A percentile compares a stretch with the other conserved stretches of the same genome.
Conservation (phyloP, 2,888 invertebrate species). For the Eilema griseolum region DNA sequence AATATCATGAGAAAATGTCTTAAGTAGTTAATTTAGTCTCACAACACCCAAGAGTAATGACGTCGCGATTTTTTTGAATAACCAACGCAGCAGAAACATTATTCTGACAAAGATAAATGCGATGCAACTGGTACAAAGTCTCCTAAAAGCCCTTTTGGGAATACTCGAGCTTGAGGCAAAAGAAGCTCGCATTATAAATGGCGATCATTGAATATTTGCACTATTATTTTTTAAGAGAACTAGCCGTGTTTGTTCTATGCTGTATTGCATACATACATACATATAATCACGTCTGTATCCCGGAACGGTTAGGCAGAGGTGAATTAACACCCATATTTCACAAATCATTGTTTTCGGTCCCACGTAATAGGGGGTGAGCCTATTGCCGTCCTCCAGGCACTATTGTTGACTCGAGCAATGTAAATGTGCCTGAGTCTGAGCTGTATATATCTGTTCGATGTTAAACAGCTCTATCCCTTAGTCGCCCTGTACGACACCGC, state of each 20-base stretch:
- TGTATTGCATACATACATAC: too few relatives aligned
- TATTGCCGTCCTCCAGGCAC: too few relatives aligned
- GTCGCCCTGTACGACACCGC: too few relatives aligned
- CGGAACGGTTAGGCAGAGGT: too few relatives aligned
- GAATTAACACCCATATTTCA: too few relatives aligned
- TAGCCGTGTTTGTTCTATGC: not conserved
- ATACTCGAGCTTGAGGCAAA: conserved; percentile 2
- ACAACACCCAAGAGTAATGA: not conserved
- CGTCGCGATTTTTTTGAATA: conserved; percentile 5
- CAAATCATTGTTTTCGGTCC: too few relatives aligned
- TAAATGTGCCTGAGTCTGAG: too few relatives aligned
- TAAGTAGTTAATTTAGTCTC: not conserved
- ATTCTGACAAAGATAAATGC: conserved; percentile 18
- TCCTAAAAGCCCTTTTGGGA: conserved; percentile 11
- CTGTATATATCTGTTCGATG: too few relatives aligned
- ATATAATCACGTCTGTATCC: too few relatives aligned
- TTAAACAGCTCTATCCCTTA: too few relatives aligned
- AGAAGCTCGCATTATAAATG: not conserved
- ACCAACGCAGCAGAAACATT: conserved; percentile 8
- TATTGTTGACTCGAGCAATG: too few relatives aligned
- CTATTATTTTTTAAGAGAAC: not conserved
- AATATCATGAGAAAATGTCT: not conserved
- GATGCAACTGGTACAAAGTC: conserved; percentile 18
- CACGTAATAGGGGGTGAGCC: too few relatives aligned
- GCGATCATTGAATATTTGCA: conserved; percentile 2